A percentile compares a stretch with the other conserved stretches of the same genome.
Conservation (phyloP, 1,140 invertebrate species). For the Tyrophagus putrescentiae region DNA sequence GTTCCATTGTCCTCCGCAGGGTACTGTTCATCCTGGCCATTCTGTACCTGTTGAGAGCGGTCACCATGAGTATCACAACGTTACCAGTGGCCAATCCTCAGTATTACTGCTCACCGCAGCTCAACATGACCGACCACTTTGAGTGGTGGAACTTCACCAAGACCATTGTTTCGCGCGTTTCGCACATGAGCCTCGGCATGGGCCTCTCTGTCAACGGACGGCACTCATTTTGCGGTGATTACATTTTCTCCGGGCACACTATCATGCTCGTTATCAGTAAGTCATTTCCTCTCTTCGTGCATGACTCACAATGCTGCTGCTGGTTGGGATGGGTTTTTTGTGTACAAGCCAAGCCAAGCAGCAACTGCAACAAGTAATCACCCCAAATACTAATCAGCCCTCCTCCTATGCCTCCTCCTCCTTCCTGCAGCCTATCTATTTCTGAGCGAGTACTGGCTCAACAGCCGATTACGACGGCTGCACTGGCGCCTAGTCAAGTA, state of each 20-base stretch:
- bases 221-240: constrained; percentile 73
- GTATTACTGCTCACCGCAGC: constrained; percentile 68
- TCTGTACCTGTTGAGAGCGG: constrained; percentile 65
- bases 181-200: constrained; percentile 54
- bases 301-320: too few species aligned
- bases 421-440: constrained; percentile 17
- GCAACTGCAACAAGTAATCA: too few species aligned
- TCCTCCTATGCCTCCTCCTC: too few species aligned
- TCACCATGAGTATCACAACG: constrained; percentile 77
- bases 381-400: too few species aligned
- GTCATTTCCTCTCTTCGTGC: neutral
- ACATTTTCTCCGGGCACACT: constrained; percentile 78
- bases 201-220: constrained; percentile 74
- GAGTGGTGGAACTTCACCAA: neutral
- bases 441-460: constrained; percentile 21
- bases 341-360: too few species aligned
- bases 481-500: constrained; percentile 42
- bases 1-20: constrained; percentile 64
- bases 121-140: constrained; percentile 32
- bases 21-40: constrained; percentile 64
- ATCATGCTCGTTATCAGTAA: constrained; percentile 50
- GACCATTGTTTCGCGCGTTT: constrained; percentile 42
- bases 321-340: too few species aligned
- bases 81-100: constrained; percentile 63
- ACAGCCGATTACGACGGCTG: constrained; percentile 2